Evolutionary conservation across 2,888 invertebrate genomes (phyloP), one percentile per base, ranked within the genome.

Genomic region (Agrotis clavis): DNA sequence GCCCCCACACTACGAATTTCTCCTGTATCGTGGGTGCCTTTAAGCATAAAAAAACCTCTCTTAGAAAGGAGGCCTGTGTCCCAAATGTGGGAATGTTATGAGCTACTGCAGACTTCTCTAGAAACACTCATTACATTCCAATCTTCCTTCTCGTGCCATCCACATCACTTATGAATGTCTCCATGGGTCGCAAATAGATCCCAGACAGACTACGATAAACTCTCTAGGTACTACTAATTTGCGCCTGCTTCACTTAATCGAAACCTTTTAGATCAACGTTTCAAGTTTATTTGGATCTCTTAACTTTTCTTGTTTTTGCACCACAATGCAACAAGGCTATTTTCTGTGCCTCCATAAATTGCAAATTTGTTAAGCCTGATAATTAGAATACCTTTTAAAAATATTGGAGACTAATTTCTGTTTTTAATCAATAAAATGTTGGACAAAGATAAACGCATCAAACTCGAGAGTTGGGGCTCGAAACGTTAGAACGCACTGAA

Each of bases 201-300:
- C 35, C 57, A 77, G 51, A 53, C 25, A 25, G 47, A 16, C 60
- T 41, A 53, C 81, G 25, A 74, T 75, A 59, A 66, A 59, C 53
- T 62, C 6, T 41, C 66, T 25, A n/a, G n/a, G n/a, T n/a, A 25
- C 25, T 57, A 54, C 65, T 57, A 64, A 78, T 57, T 47, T 56
- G 60, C 50, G 35, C 19, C 19, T 51, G 56, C 60, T 61, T 64
- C 63, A n/a, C 25, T 54, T 79, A 64, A 73, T 77, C 70, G 50
- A 69, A 73, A 77, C 30, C 78, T 77, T 73, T 73, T 77, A 70
- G 50, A 51, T 50, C 5, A n/a, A 50, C 1, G 16, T 41, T 35
- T 70, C 14, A 16, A 77, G 51, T 78, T 67, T 59, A 48, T 53
- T 78, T 71, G 7, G 18, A 11, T 9, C 13, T 25, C 25, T 70